A percentile compares a stretch with the other conserved stretches of the same genome.
phyloP scores from a whole-genome alignment of 2,113 vertebrate genomes.

The Morone saxatilis region DNA sequence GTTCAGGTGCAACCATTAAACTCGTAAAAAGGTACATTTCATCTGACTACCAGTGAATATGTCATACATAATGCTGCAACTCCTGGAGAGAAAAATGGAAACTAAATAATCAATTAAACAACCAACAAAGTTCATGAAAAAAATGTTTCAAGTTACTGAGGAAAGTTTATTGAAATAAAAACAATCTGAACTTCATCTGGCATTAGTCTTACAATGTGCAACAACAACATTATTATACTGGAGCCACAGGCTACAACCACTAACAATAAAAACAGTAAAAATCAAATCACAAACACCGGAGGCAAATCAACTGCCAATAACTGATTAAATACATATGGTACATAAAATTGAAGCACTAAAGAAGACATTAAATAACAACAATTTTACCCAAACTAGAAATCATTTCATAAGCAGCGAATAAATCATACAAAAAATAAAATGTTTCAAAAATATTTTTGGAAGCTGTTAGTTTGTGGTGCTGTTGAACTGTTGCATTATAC shows the following conservation, averaged over 20 bases:
- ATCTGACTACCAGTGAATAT: accelerated
- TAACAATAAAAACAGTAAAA: not conserved
- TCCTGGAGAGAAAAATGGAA: not conserved
- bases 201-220: not conserved
- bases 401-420: not conserved
- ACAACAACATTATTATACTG: not conserved
- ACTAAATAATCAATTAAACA: not conserved
- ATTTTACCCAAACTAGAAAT: not conserved
- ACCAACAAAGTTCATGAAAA: not conserved
- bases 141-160: not conserved
- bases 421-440: not conserved
- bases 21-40: not conserved
- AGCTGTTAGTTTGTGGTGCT: not conserved
- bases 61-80: not conserved
- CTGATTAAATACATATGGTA: too few species aligned
- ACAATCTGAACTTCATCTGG: not conserved
- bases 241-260: not conserved
- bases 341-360: too few species aligned
- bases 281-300: not conserved
- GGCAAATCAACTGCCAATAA: not conserved
- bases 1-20: slow-evolving; percentile 35
- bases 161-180: not conserved
- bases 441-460: not conserved
- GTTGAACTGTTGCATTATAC: not conserved
- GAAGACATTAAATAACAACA: not conserved